Evolutionary conservation across 2,113 vertebrate species (phyloP).

Genomic region (Pantherophis guttatus): DNA sequence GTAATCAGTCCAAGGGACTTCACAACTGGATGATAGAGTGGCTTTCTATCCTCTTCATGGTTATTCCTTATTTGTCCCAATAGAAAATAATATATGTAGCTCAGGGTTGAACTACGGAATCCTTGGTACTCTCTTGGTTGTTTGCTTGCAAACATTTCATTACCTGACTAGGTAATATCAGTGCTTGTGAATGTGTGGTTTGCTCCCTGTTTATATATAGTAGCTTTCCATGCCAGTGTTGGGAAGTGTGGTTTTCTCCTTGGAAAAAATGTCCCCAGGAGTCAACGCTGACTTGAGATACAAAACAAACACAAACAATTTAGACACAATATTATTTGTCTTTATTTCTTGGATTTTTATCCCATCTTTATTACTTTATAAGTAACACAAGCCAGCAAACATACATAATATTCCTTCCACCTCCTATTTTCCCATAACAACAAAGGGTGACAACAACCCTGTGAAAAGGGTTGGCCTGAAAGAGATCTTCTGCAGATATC

Average conservation of each 20-base stretch:
- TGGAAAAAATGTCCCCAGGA: background rate
- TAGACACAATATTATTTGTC: background rate
- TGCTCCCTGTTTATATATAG: background rate
- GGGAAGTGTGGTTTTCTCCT: background rate
- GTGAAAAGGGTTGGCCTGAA: background rate
- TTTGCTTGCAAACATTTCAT: background rate
- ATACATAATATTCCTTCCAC: background rate
- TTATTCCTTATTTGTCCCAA: background rate
- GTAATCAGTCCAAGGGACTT: background rate
- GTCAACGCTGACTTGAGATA: background rate
- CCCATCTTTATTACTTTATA: background rate
- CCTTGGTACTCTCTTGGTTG: background rate
- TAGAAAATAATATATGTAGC: background rate
- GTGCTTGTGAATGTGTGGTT: background rate
- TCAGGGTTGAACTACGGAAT: background rate
- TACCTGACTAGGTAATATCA: background rate
- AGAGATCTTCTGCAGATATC: background rate
- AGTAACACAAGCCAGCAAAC: background rate
- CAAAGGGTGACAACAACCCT: background rate
- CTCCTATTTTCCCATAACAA: background rate
- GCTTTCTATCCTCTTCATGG: background rate
- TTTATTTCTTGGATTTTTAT: background rate
- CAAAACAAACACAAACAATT: background rate
- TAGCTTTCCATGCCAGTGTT: background rate
- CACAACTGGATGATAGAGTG: background rate